These are phyloP conservation scores for Maniola jurtina DNA, from an alignment of 1,140 invertebrate species.

Conservation along the genomic window DNA sequence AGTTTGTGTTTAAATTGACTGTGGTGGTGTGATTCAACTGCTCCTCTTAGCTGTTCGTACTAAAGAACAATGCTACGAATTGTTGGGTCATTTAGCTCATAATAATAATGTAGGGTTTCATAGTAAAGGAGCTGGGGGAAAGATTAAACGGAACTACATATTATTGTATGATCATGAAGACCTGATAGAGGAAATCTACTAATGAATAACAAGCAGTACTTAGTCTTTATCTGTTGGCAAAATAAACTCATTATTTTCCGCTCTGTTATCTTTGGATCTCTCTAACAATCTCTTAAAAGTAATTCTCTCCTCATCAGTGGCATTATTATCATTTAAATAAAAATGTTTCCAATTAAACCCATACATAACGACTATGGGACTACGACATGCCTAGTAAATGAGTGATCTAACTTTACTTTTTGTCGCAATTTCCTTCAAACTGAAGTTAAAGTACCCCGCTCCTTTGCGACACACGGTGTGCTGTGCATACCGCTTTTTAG, in stretches of 20 bases:
- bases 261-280: no score
- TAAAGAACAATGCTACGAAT: constrained; percentile 16
- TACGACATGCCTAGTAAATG: no score
- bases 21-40: constrained; percentile 41
- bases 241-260: no score
- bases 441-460: not conserved
- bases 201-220: no score
- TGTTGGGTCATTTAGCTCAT: constrained; percentile 29
- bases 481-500: constrained; percentile 43
- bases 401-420: no score
- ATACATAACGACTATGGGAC: no score
- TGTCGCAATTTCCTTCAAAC: not conserved
- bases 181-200: no score
- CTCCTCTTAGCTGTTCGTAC: constrained; percentile 18
- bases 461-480: constrained; percentile 33
- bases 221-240: no score
- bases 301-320: no score
- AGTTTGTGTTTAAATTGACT: constrained; percentile 41
- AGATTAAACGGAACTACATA: not conserved
- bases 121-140: constrained; percentile 20
- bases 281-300: no score
- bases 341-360: no score
- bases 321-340: no score
- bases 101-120: constrained; percentile 32
- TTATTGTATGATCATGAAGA: not conserved